These are phyloP conservation scores for Sander lucioperca DNA, from an alignment of 2,113 vertebrate species.

Conservation along the genomic window DNA sequence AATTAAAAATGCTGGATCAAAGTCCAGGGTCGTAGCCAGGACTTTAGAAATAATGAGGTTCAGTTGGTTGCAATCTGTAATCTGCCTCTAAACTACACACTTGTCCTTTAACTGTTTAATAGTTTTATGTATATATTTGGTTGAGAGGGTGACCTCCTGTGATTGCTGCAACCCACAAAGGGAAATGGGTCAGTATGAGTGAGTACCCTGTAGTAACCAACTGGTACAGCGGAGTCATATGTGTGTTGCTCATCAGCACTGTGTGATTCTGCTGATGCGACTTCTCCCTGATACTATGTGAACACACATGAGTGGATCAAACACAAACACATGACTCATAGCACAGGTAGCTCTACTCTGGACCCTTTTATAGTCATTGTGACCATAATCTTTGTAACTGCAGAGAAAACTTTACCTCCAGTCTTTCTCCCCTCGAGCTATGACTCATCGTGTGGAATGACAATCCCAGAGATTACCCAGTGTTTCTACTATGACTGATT, in stretches of 20 bases:
- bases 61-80: too few species aligned
- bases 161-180: background rate
- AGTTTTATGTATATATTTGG: too few species aligned
- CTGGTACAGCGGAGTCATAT: conserved; percentile 30
- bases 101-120: too few species aligned
- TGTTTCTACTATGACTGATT: conserved; percentile 41
- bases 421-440: conserved; percentile 18
- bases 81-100: too few species aligned
- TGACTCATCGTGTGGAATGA: conserved; percentile 48
- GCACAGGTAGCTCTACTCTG: conserved; percentile 7
- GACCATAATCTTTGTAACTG: background rate
- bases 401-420: background rate
- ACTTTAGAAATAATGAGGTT: background rate
- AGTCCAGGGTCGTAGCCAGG: background rate
- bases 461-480: conserved; percentile 32
- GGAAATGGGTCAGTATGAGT: conserved; percentile 18
- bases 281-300: conserved; percentile 59
- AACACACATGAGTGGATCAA: conserved; percentile 20
- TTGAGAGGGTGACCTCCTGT: background rate
- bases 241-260: conserved; percentile 49
- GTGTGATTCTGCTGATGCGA: conserved; percentile 62
- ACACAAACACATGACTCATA: conserved; percentile 52
- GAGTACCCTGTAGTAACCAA: conserved; percentile 13
- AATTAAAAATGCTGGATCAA: background rate
- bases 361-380: conserved; percentile 34